These are phyloP conservation scores for Anas bernieri DNA, from an alignment of 2,797 vertebrate genomes.

Conservation along the genomic window DNA sequence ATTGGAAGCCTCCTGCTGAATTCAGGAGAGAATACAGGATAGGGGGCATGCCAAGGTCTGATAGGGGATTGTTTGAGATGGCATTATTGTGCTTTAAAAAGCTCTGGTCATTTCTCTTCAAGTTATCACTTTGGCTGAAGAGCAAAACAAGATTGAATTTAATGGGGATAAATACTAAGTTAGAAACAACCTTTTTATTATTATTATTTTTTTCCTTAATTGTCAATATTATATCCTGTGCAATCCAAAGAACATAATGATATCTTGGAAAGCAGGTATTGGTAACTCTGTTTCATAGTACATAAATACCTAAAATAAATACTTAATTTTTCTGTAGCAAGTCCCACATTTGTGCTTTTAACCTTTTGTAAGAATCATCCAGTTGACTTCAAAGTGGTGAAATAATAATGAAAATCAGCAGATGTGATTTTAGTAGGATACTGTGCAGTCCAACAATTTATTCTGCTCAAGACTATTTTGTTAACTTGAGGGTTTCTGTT, in stretches of 20 bases:
- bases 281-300: neutral
- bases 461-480: neutral
- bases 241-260: neutral
- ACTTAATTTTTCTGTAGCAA: neutral
- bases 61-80: slow-evolving; percentile 22
- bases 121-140: neutral
- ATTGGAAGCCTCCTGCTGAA: slow-evolving; percentile 66
- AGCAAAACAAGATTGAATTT: slow-evolving; percentile 6
- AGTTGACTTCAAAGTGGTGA: neutral
- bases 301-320: neutral
- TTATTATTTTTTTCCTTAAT: neutral
- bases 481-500: neutral
- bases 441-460: neutral
- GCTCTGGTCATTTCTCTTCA: slow-evolving; percentile 43
- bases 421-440: neutral
- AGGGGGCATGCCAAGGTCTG: neutral
- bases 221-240: neutral
- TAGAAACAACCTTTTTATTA: neutral
- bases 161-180: neutral
- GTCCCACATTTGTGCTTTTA: neutral
- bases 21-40: slow-evolving; percentile 58
- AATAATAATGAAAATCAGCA: neutral
- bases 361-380: neutral
- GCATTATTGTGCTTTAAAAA: neutral
- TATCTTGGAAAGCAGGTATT: neutral